Percentiles rank a stretch among this genome's conserved stretches.
Conservation (phyloP, 2,113 vertebrate species). For the Thryonomys swinderianus region DNA sequence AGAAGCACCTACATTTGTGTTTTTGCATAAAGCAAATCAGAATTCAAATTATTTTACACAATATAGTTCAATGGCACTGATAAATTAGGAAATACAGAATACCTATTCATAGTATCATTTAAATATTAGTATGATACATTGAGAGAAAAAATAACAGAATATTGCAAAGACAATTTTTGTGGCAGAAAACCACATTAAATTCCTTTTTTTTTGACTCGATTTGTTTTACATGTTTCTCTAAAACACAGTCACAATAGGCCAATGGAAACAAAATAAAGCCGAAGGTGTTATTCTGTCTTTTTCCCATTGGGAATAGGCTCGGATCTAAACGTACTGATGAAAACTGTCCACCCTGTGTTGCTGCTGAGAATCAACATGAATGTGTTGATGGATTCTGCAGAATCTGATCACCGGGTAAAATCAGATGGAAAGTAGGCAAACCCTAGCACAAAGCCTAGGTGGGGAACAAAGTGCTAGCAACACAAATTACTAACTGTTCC, state of each 20-base stretch:
- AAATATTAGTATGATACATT: neutral
- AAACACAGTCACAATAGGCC: slow-evolving; percentile 39
- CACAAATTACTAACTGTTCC: neutral
- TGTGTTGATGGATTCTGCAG: slow-evolving; percentile 40
- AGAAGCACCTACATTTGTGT: neutral
- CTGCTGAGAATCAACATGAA: slow-evolving; percentile 18
- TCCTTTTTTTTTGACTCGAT: slow-evolving; percentile 70
- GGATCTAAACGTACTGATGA: slow-evolving; percentile 29
- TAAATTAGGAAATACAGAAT: neutral
- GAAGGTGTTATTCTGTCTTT: neutral
- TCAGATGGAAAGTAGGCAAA: slow-evolving; percentile 34
- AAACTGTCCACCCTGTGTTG: slow-evolving; percentile 15
- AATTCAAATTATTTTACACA: slow-evolving; percentile 41
- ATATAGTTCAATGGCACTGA: neutral
- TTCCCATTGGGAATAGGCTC: slow-evolving; percentile 18
- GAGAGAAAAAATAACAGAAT: slow-evolving; percentile 55
- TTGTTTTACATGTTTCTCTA: slow-evolving; percentile 60
- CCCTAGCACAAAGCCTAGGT: neutral
- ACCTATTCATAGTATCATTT: neutral
- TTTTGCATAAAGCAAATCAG: neutral
- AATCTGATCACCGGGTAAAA: neutral
- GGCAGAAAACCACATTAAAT: slow-evolving; percentile 69
- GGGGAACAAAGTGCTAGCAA: neutral
- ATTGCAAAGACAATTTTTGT: slow-evolving; percentile 59
- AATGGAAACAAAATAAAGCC: slow-evolving; percentile 65